Conservation (phyloP, 2,797 vertebrate genomes). For the Discoglossus pictus region DNA sequence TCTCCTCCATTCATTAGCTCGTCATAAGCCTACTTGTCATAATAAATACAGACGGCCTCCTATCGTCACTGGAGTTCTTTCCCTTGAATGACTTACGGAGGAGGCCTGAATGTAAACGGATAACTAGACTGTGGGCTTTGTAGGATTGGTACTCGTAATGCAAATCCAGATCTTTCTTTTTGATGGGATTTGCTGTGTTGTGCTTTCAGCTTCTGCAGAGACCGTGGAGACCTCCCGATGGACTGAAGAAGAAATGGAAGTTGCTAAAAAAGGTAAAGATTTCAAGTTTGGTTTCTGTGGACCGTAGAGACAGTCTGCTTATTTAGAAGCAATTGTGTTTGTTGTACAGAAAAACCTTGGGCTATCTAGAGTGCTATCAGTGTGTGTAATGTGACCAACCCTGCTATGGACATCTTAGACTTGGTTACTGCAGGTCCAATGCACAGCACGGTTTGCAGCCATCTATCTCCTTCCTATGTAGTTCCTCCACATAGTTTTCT, state of each 20-base stretch:
- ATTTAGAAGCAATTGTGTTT: slow-evolving; percentile 25
- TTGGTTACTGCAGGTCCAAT: too few relatives aligned
- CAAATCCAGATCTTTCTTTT: slow-evolving; percentile 58
- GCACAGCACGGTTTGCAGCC: too few relatives aligned
- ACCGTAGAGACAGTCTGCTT: slow-evolving; percentile 20
- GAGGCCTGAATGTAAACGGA: slow-evolving; percentile 75
- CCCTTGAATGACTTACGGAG: slow-evolving; percentile 58
- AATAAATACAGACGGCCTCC: slow-evolving; percentile 28
- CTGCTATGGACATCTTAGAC: too few relatives aligned
- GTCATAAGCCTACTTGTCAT: slow-evolving; percentile 29
- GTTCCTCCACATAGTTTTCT: too few relatives aligned
- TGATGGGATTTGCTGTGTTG: slow-evolving; percentile 66
- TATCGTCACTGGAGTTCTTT: slow-evolving; percentile 51
- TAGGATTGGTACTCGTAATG: slow-evolving; percentile 60
- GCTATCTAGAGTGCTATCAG: too few relatives aligned
- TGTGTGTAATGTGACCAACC: too few relatives aligned
- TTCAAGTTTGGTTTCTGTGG: slow-evolving; percentile 44
- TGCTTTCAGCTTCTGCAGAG: slow-evolving; percentile 84
- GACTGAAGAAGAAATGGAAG: slow-evolving; percentile 99
- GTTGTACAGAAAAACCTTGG: too few relatives aligned
- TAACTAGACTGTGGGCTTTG: slow-evolving; percentile 70
- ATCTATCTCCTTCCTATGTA: too few relatives aligned
- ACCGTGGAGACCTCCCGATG: slow-evolving; percentile 97
- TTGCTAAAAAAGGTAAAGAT: slow-evolving; percentile 95
- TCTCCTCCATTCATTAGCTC: slow-evolving; percentile 20